Base-by-base conservation (phyloP, 2,797 vertebrate species). In the Tokudaia muenninki region DNA sequence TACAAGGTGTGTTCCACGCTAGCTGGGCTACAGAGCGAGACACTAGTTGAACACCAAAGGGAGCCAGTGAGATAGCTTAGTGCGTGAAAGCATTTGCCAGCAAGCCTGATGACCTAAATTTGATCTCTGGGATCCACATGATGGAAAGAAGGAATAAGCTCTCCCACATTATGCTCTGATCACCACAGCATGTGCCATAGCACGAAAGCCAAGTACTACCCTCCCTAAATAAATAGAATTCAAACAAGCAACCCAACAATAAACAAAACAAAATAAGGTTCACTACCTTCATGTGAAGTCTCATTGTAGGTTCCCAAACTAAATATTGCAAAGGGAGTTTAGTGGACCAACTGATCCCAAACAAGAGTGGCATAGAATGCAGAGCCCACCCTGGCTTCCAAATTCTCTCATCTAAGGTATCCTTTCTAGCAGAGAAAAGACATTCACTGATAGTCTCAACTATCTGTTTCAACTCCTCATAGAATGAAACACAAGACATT, bases 401-500 rank as follows among this genome's bases (percentile, higher is more conserved):
- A 74, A 22, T 13, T 34, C 10, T 70, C 52, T 86, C 78, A 37
- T 14, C 8, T 37, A 79, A 93, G 72, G 67, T 80, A 77, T 61
- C 47, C 87, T 92, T 94, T 88, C 61, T 92, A 67, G 77, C n/a
- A 80, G 78, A 92, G 77, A 95, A 88, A 75, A 67, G 81, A 37
- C 61, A 61, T 78, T 94, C 90, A 86, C 37, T 65, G 65, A 90
- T 37, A 90, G 78, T 22, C 16, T 87, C 80, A 94, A 92, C 74
- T 17, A 41, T 41, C 41, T 41, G 41, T 41, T 95, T 91, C 16
- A 93, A 52, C 91, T 77, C 75, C 87, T 87, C 87, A 34, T 0
- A 74, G 65, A n/a, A 59, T 95, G 44, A 97, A 95, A 90, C 77
- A 70, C 19, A 96, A 96, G 89, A 91, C 1, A 1, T 89, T 96